Base-by-base conservation (phyloP, 2,888 invertebrate genomes). In the Nebria salina region DNA sequence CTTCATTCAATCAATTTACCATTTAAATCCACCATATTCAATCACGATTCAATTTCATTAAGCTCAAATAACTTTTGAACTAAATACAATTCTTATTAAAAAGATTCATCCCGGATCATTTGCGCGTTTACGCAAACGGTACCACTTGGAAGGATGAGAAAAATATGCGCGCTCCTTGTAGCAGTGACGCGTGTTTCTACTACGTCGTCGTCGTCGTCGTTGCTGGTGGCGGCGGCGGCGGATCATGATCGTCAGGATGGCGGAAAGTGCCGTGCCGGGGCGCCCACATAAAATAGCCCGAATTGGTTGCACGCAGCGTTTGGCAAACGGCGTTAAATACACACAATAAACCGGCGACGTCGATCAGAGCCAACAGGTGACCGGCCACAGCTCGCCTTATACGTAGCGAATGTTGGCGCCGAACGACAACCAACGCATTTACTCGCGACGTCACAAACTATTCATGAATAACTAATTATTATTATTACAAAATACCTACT, bases 311-410 rank as follows among this genome's bases (percentile, higher is more conserved):
- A 77, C 34, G 34, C 54, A 77, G 42, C 66, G 77, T 77, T 77
- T 77, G 77, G 77, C 77, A 77, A 77, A 77, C 77, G 77, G 77
- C 77, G 77, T 77, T 77, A 77, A 77, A 77, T 77, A 77, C 64
- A 77, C 41, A 76, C 77, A 68, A 70, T 77, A 77, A 77, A 77
- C 66, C 70, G 77, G 65, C 54, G 54, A 54, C 54, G 76, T 75
- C 75, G 34, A 20, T 6, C 26, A 64, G 68, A 68, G 64, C 70
- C 77, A 77, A 77, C 77, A 70, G 77, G 77, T 77, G 70, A 43
- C 65, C 72, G 70, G 70, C 25, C 64, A 20, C 65, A 64, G 42
- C 72, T 77, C 72, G 25, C 78, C 78, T 78, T 78, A 73, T 78
- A 78, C 78, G 78, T 78, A 78, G 64, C 41, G 78, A 15, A 42